Evolutionary conservation across 2,113 vertebrate species (phyloP).

Genomic region (Petrocephalus zakoni): DNA sequence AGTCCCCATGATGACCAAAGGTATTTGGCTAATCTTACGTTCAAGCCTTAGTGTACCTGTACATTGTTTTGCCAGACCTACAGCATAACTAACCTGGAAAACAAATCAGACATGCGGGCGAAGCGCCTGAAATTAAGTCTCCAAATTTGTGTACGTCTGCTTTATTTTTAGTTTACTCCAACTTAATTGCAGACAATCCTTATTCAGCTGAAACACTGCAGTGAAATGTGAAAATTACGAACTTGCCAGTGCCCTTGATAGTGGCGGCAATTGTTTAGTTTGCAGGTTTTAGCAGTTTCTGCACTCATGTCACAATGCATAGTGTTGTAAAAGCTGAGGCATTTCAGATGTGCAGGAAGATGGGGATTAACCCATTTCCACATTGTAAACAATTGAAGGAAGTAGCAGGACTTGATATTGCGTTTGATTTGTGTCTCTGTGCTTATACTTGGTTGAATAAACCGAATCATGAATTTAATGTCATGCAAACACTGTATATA

Average conservation of each 20-base stretch:
- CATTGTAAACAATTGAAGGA: not conserved
- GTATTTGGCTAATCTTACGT: not conserved
- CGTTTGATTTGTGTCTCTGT: not conserved
- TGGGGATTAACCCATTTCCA: not conserved
- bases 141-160: not conserved
- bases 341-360: not conserved
- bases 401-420: not conserved
- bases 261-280: not conserved
- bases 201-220: not conserved
- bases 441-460: not conserved
- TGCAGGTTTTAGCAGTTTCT: not conserved
- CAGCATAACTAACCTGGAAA: not conserved
- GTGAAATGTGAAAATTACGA: not conserved
- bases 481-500: too few species aligned
- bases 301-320: not conserved
- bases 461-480: not conserved
- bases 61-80: not conserved
- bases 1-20: slow-evolving; percentile 22
- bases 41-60: not conserved
- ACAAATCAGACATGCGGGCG: not conserved
- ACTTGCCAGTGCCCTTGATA: not conserved
- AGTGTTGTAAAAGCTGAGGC: not conserved
- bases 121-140: not conserved
- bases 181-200: not conserved
- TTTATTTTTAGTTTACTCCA: not conserved